phyloP scores from a whole-genome alignment of 2,113 vertebrate species.

The Papio anubis region DNA sequence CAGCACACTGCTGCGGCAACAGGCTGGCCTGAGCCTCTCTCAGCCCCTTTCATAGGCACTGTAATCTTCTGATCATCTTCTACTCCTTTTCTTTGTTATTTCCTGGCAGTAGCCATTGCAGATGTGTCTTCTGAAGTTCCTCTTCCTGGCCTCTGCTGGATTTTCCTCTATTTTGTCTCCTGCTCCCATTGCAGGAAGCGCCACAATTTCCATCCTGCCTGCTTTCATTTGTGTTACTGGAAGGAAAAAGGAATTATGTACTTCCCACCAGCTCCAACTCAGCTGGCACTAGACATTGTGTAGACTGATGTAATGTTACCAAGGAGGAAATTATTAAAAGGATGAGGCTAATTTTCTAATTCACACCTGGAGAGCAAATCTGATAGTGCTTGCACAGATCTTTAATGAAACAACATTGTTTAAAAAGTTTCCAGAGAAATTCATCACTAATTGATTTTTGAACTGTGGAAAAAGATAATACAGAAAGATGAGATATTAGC shows the following conservation, averaged over 20 bases:
- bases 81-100: neutral
- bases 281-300: conserved; percentile 46
- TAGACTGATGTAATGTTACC: conserved; percentile 62
- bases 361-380: conserved; percentile 85
- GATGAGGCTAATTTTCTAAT: conserved; percentile 81
- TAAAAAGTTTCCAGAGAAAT: conserved; percentile 86
- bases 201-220: conserved; percentile 23
- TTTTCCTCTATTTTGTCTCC: conserved; percentile 33
- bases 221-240: neutral
- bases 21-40: neutral
- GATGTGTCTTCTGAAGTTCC: neutral
- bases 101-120: neutral
- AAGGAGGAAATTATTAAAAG: conserved; percentile 79
- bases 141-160: neutral
- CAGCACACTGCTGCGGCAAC: neutral
- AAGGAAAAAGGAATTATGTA: conserved; percentile 26
- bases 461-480: conserved; percentile 82
- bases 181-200: neutral
- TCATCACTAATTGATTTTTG: conserved; percentile 86
- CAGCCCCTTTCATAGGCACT: neutral
- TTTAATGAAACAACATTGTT: conserved; percentile 86
- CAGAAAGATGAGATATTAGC: conserved; percentile 75
- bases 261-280: conserved; percentile 56
- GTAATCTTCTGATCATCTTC: neutral
- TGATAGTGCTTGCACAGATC: conserved; percentile 78